Conservation (phyloP, 2,888 invertebrate genomes). For the Drosophila paramelanica region DNA sequence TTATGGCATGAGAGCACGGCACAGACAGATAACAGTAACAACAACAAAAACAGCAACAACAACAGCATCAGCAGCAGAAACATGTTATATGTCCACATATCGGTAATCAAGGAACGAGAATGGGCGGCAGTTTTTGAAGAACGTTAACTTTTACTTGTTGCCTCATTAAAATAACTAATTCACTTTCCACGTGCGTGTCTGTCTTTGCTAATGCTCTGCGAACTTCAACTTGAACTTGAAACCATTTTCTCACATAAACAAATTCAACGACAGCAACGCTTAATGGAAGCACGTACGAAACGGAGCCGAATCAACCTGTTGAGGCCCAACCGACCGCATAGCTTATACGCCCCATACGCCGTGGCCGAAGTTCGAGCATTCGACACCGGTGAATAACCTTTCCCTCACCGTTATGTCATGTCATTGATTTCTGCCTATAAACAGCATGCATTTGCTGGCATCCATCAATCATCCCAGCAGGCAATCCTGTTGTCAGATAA, state of each 20-base stretch:
- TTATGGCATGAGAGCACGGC: constrained; percentile 62
- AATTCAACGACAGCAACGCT: constrained; percentile 6
- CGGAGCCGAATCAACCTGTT: constrained; percentile 56
- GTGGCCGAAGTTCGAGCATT: not conserved
- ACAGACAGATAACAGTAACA: constrained; percentile 33
- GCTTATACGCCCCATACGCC: constrained; percentile 53
- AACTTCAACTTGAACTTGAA: constrained; percentile 78
- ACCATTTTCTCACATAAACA: constrained; percentile 52
- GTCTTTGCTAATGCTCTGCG: constrained; percentile 26
- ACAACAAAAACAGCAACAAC: constrained; percentile 10
- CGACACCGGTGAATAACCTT: constrained; percentile 48
- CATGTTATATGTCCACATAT: constrained; percentile 20
- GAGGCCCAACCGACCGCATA: constrained; percentile 37
- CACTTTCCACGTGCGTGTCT: constrained; percentile 47
- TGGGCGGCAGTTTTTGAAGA: constrained; percentile 26
- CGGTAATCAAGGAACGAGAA: constrained; percentile 33
- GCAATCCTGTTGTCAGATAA: constrained; percentile 1
- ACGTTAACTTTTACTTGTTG: constrained; percentile 53
- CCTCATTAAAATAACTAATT: constrained; percentile 40
- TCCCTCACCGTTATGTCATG: constrained; percentile 11
- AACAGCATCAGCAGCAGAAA: constrained; percentile 16
- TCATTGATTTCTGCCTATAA: constrained; percentile 30
- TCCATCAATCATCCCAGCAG: constrained; percentile 42
- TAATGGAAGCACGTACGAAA: constrained; percentile 49
- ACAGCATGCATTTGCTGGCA: constrained; percentile 33